phyloP scores from a whole-genome alignment of 2,797 vertebrate genomes.

The Tenualosa ilisha region DNA sequence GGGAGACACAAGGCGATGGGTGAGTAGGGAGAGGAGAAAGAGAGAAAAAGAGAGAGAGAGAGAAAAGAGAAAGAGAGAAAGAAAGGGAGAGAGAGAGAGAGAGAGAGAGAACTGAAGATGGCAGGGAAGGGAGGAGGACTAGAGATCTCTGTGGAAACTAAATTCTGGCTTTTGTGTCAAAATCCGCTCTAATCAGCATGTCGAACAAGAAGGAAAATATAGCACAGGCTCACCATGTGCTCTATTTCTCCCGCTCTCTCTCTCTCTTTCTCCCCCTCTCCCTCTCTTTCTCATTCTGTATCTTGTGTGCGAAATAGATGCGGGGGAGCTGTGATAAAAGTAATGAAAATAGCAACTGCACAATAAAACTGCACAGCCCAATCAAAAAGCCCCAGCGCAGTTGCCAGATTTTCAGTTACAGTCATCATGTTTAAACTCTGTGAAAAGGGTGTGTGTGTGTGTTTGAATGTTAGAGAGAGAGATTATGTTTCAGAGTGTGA shows the following conservation, averaged over 20 bases:
- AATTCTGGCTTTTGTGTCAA: constrained; percentile 52
- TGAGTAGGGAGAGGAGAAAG: background rate
- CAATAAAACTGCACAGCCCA: constrained; percentile 22
- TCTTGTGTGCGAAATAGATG: constrained; percentile 22
- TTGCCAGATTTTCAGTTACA: constrained; percentile 27
- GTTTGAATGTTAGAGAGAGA: background rate
- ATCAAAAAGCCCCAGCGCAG: background rate
- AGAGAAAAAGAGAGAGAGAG: background rate
- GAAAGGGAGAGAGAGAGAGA: background rate
- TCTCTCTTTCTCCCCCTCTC: background rate
- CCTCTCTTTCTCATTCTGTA: background rate
- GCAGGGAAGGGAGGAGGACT: constrained; percentile 15
- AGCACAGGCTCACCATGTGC: constrained; percentile 30
- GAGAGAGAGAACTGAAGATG: background rate
- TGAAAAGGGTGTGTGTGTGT: background rate
- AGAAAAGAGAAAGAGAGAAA: constrained; percentile 5
- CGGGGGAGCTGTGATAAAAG: constrained; percentile 36
- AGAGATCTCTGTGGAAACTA: constrained; percentile 53
- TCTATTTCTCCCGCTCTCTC: constrained; percentile 23
- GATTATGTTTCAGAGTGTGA: background rate
- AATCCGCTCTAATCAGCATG: constrained; percentile 54
- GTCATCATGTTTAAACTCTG: constrained; percentile 17
- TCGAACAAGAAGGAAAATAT: constrained; percentile 39
- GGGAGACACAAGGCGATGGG: background rate
- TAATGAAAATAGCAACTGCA: constrained; percentile 36